A percentile compares a stretch with the other conserved stretches of the same genome.
Conservation (phyloP, 2,797 vertebrate species). For the Lacerta bilineata region DNA sequence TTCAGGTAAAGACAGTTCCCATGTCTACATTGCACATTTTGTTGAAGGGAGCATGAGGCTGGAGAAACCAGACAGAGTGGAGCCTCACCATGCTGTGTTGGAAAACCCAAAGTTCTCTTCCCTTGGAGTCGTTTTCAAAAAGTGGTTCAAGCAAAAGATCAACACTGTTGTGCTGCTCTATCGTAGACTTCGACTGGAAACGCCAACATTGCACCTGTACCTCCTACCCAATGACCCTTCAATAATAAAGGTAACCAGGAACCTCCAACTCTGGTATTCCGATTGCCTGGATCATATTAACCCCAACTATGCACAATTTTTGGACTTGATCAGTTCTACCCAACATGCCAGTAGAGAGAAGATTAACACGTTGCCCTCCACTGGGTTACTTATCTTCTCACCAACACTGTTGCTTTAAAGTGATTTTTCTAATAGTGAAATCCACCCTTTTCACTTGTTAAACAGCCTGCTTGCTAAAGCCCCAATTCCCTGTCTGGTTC, state of each 20-base stretch:
- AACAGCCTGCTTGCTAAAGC: too few relatives aligned
- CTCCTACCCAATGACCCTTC: slow-evolving; percentile 11
- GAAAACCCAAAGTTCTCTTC: too few relatives aligned
- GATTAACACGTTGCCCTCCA: background rate
- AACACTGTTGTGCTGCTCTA: slow-evolving; percentile 5
- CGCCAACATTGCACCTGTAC: background rate
- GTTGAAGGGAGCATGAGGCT: background rate
- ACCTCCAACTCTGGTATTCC: too few relatives aligned
- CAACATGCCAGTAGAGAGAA: background rate
- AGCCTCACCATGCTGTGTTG: background rate
- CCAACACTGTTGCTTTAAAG: too few relatives aligned
- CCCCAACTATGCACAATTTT: too few relatives aligned
- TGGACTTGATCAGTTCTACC: too few relatives aligned
- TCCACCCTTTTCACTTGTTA: too few relatives aligned
- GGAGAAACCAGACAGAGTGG: slow-evolving; percentile 4
- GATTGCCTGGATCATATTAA: background rate
- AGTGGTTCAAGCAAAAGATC: background rate
- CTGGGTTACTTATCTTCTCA: background rate
- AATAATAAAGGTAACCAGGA: background rate
- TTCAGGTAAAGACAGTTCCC: background rate
- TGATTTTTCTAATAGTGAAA: too few relatives aligned
- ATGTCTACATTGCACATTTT: slow-evolving; percentile 22
- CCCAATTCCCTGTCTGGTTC: background rate
- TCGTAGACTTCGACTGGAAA: background rate
- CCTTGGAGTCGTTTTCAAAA: background rate